Base-by-base conservation (phyloP, 1,140 invertebrate genomes). In the Drosophila pallidifrons region DNA sequence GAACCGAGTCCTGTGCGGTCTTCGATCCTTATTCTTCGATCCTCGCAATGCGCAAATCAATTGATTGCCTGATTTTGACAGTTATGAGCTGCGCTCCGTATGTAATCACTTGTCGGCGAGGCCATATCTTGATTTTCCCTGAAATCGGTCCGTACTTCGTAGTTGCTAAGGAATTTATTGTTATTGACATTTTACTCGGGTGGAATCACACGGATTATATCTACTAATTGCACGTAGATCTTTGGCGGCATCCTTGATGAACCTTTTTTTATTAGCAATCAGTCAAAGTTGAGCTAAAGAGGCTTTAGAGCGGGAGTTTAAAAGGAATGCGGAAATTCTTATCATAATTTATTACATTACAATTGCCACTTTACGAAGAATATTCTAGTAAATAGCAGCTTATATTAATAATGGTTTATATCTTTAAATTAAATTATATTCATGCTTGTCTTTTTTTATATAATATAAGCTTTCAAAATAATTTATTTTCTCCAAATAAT, bases 171-270 rank as follows among this genome's bases (percentile, higher is more conserved):
- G 78, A 89, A 85, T 88, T 89, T 89, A 85, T 88, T 88, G 85
- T 89, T 89, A 88, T 88, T 88, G 85, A 83, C 85, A 83, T 85
- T 89, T 89, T 76, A 78, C 74, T 89, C 70, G 86, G 75, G 43
- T 72, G 61, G 75, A 89, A 89, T 90, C 86, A 89, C 85, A 89
- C 85, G 86, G 85, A 89, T 90, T 85, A 89, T 74, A 89, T 89
- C 85, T 89, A 47, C 81, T 88, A 89, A 88, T 88, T 88, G 71
- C 75, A 60, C 47, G 3, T 5, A 28, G 5, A 63, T 28, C 61
- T 65, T 81, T 65, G 71, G 52, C 78, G 75, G 71, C 75, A 38
- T 25, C 46, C 70, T 83, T 89, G 55, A 80, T 83, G 59, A 8
- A 7, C 1, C 30, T 16, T 25, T 30, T 63, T 79, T 79, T 75